Percentiles rank a stretch among this genome's conserved stretches.
These are phyloP conservation scores for Amyelois transitella DNA, from an alignment of 1,140 invertebrate genomes.

Conservation along the genomic window DNA sequence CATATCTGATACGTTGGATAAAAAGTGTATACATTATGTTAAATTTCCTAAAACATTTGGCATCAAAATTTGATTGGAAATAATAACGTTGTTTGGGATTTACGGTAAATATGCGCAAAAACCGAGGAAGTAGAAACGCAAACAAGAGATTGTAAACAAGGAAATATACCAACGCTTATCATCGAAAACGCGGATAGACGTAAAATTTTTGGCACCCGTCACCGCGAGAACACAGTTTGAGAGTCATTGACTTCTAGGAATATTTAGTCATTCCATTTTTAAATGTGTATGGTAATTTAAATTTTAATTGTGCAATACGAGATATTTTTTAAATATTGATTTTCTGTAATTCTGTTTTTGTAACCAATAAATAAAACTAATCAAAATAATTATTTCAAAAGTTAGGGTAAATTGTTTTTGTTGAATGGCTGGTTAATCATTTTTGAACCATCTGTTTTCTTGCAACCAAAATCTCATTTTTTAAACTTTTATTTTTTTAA, in stretches of 20 bases:
- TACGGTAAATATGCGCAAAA: not conserved
- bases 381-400: no score
- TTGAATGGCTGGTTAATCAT: no score
- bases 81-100: not conserved
- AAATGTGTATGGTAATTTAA: no score
- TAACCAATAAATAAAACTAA: no score
- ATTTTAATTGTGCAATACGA: not conserved
- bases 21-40: not conserved
- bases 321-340: not conserved
- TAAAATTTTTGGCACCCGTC: not conserved
- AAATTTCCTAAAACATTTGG: not conserved
- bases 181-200: not conserved
- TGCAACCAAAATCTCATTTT: not conserved
- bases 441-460: not conserved
- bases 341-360: no score
- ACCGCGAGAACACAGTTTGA: not conserved
- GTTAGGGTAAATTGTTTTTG: no score
- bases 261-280: not conserved
- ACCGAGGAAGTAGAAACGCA: constrained; percentile 34
- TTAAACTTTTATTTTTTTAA: no score
- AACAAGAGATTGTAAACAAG: constrained; percentile 43
- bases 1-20: not conserved
- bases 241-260: not conserved
- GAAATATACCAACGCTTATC: constrained; percentile 1
- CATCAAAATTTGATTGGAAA: not conserved